Conservation (phyloP, 1,140 invertebrate genomes). For the Trichonephila inaurata region DNA sequence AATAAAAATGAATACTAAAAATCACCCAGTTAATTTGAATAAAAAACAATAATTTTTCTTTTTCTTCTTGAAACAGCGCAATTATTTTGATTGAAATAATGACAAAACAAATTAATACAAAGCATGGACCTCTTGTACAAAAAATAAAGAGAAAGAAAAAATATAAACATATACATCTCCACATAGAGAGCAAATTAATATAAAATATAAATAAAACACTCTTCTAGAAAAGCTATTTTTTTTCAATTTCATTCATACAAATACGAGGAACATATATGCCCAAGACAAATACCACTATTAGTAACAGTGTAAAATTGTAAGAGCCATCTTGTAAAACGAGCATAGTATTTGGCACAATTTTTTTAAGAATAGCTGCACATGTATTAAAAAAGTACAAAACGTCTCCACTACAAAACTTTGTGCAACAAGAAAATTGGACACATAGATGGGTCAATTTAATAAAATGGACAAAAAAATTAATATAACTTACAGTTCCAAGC, state of each 20-base stretch:
- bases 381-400: conserved; percentile 72
- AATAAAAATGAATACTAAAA: conserved; percentile 8
- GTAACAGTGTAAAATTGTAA: conserved; percentile 53
- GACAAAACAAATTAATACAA: background rate
- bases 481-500: background rate
- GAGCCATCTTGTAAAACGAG: conserved; percentile 47
- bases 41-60: background rate
- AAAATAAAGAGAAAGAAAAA: background rate
- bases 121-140: background rate
- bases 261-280: conserved; percentile 12
- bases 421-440: conserved; percentile 47
- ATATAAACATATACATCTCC: conserved; percentile 15
- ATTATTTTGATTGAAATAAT: background rate
- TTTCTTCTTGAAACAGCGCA: background rate
- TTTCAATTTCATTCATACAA: background rate
- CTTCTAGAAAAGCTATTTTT: conserved; percentile 5
- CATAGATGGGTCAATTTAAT: conserved; percentile 54
- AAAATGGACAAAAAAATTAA: background rate
- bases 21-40: background rate
- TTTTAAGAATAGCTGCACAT: conserved; percentile 61
- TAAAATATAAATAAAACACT: conserved; percentile 53
- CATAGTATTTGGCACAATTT: conserved; percentile 71
- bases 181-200: conserved; percentile 31
- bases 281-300: conserved; percentile 8
- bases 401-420: conserved; percentile 37